Evolutionary conservation across 2,113 vertebrate species (phyloP).

Genomic region (Grammomys surdaster): DNA sequence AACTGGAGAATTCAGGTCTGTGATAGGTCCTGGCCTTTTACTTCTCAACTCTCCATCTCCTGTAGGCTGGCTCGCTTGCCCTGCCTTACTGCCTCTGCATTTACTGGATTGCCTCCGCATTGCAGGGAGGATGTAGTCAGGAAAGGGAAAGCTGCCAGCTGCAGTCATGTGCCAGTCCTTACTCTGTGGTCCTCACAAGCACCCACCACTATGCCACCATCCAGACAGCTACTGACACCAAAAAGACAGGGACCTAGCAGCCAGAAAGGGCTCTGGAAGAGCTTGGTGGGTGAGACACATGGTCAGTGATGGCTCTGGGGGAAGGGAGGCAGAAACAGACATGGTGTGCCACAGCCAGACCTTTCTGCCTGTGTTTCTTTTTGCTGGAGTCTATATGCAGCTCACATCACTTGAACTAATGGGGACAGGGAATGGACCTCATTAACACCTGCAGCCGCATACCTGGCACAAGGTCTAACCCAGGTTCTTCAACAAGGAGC

Average conservation of each 20-base stretch:
- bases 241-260: background rate
- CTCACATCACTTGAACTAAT: background rate
- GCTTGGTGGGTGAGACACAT: background rate
- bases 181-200: accelerated
- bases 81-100: background rate
- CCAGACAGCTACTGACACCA: background rate
- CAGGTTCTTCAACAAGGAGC: background rate
- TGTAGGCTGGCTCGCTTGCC: background rate
- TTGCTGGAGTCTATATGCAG: background rate
- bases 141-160: too few species aligned
- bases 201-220: too few species aligned
- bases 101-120: background rate
- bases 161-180: background rate
- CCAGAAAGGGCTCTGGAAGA: background rate
- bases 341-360: accelerated
- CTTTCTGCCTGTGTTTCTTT: background rate
- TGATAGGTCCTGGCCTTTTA: background rate
- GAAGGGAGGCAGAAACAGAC: background rate
- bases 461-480: background rate
- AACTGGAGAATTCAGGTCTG: background rate
- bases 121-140: accelerated
- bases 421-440: background rate
- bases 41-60: background rate
- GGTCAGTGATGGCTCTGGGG: background rate
- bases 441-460: background rate